Evolutionary conservation across 2,797 vertebrate species (phyloP).

Genomic region (Clamator glandarius): DNA sequence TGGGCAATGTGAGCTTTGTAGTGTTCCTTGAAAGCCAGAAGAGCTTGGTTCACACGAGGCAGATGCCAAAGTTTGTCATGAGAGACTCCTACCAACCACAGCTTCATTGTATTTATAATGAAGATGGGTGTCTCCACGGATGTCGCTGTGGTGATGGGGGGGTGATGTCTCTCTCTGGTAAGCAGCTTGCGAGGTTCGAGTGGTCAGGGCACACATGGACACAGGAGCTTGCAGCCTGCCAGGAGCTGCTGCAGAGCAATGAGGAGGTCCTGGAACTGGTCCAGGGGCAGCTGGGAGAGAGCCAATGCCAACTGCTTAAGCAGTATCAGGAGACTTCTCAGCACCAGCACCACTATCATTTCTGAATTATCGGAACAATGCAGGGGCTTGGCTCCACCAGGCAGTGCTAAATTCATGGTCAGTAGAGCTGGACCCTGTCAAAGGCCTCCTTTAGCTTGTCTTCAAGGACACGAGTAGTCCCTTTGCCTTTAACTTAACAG

Average conservation of each 20-base stretch:
- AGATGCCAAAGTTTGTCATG: neutral
- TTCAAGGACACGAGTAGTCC: neutral
- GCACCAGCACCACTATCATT: neutral
- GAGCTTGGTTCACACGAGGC: accelerated
- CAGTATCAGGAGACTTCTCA: neutral
- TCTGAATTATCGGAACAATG: accelerated
- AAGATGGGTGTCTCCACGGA: neutral
- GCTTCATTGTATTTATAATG: accelerated
- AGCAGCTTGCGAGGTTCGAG: neutral
- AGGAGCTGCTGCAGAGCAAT: neutral
- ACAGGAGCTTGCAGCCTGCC: neutral
- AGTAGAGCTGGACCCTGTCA: neutral
- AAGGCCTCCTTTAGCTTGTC: neutral
- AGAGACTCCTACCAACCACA: neutral
- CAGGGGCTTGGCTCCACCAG: accelerated
- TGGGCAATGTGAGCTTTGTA: neutral
- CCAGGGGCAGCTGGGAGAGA: neutral
- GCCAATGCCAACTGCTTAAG: neutral
- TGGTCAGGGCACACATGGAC: accelerated
- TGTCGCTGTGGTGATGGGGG: too few relatives aligned
- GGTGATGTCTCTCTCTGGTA: neutral
- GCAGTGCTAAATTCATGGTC: neutral
- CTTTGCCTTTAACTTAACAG: neutral
- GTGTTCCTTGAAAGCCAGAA: neutral
- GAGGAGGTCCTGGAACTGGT: neutral